These are phyloP conservation scores for Prietella phreatophila DNA, from an alignment of 2,113 vertebrate genomes.

Conservation along the genomic window DNA sequence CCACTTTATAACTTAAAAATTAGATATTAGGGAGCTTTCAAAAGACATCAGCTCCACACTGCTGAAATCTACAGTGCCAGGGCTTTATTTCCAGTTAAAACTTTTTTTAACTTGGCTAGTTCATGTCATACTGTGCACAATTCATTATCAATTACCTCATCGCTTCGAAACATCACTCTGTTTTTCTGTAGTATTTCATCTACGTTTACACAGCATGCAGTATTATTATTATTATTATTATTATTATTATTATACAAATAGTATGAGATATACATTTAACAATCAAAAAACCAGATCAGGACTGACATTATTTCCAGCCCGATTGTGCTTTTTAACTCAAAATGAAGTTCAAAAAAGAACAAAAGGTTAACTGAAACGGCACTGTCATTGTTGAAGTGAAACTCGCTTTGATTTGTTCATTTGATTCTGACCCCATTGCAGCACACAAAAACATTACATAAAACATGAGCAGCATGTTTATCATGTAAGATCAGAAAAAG, in stretches of 20 bases:
- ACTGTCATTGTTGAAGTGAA: not conserved
- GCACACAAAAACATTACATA: not conserved
- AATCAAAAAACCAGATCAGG: not conserved
- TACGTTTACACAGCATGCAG: not conserved
- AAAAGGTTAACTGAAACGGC: not conserved
- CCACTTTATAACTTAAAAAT: not conserved
- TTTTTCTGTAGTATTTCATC: not conserved
- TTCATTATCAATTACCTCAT: not conserved
- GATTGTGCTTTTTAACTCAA: not conserved
- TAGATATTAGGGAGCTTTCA: not conserved
- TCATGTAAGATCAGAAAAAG: too few species aligned
- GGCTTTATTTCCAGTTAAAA: too few species aligned
- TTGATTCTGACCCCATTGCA: not conserved
- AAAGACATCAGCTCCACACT: not conserved
- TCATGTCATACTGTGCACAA: not conserved
- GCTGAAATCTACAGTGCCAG: not conserved
- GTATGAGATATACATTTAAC: not conserved
- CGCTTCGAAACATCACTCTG: not conserved
- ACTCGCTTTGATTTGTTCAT: not conserved
- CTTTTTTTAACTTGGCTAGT: not conserved
- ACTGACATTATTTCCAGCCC: not conserved
- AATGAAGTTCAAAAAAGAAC: too few species aligned
- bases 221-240: not conserved
- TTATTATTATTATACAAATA: not conserved
- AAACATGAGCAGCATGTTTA: not conserved